Evolutionary conservation across 2,113 vertebrate genomes (phyloP), one percentile per base, ranked within the genome.

Genomic region (Xiphophorus maculatus): DNA sequence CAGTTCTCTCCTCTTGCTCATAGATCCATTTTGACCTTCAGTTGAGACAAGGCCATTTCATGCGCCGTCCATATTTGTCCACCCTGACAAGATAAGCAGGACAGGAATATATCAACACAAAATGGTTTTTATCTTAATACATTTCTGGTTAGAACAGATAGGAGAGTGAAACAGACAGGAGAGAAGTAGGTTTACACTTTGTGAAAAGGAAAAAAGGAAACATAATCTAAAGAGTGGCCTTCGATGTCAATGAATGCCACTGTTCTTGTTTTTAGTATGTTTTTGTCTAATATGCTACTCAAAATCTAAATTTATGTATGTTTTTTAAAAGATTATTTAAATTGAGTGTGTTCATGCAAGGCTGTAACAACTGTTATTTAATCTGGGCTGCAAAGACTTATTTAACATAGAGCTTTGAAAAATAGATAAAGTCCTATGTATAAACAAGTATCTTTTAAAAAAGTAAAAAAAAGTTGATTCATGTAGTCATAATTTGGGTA

Each of bases 1-100:
- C 14, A 2, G 4, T 17, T 40, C 62, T 69, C 58, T 44, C 25
- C 65, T 27, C 66, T 32, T 73, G 27, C 54, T 77, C 81, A 73
- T 76, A 79, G 74, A 90, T 91, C 71, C 73, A 66, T 69, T 87
- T 66, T 92, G 92, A 93, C 92, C 92, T 94, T 93, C 90, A 91
- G 68, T 79, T 42, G 28, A 35, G 40, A 88, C 80, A 79, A 86
- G 84, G 81, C 82, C 81, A 84, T 90, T 90, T 83, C 77, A 85
- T 81, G 84, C 79, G 65, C 32, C 68, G 5, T 81, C 51, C 76
- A 83, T 89, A 90, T 93, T 92, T 89, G 86, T 93, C 82, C 84
- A 86, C 81, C 77, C 79, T 88, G 87, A 89, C 84, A 79, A 84
- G 90, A 92, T 91, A 92, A 91, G 84, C 67, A 67, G 75, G 79